A percentile compares a stretch with the other conserved stretches of the same genome.
Evolutionary conservation across 2,888 invertebrate species (phyloP).

Genomic region (Lycocerus yunnanus): DNA sequence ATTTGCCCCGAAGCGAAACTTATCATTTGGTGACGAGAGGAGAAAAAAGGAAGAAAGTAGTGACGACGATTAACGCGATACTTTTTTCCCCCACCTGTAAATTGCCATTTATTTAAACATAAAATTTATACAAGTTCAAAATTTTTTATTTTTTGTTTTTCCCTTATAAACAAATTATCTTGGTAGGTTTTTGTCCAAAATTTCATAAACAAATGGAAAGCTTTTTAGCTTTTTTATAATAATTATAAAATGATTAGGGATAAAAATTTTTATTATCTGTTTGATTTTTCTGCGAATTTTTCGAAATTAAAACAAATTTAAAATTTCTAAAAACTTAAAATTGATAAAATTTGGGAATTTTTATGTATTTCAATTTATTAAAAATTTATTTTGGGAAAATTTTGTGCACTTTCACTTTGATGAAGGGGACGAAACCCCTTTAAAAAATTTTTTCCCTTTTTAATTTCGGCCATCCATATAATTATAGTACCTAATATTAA

Average conservation of each 20-base stretch:
- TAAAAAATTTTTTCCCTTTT: neutral
- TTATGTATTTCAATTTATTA: neutral
- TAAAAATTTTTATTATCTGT: neutral
- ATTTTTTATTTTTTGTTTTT: neutral
- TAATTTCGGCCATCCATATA: neutral
- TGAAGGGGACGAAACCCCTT: neutral
- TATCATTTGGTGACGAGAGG: conserved; percentile 55
- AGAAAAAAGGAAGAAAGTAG: conserved; percentile 39
- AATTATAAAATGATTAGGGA: neutral
- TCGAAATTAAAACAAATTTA: no score
- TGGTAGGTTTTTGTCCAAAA: no score
- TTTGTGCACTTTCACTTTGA: neutral
- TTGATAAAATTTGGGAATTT: neutral
- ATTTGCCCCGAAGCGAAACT: conserved; percentile 75
- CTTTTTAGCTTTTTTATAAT: neutral
- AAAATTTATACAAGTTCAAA: neutral
- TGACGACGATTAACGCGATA: conserved; percentile 36
- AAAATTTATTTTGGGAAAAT: neutral
- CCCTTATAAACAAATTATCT: neutral
- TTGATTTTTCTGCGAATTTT: no score
- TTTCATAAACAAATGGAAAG: neutral
- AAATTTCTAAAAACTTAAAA: neutral
- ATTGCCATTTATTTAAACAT: neutral
- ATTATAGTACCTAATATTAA: neutral
- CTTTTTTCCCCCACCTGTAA: neutral